Evolutionary conservation across 2,888 invertebrate species (phyloP).

Genomic region (Tenodera sinensis): DNA sequence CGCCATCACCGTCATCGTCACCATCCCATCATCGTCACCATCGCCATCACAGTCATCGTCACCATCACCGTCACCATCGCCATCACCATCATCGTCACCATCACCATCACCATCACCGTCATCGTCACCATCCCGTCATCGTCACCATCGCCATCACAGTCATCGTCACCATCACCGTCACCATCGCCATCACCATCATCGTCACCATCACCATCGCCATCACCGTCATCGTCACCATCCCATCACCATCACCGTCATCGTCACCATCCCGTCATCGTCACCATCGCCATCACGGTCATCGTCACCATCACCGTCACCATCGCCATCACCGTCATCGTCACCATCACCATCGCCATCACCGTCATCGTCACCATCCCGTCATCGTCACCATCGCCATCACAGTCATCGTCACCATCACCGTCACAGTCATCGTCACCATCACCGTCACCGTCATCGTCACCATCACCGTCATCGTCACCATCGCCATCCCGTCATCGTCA

Average conservation of each 20-base stretch:
- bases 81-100: no score
- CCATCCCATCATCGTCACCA: no score
- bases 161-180: neutral
- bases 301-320: slow-evolving; percentile 45
- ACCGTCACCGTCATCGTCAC: neutral
- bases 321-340: neutral
- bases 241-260: neutral
- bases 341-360: slow-evolving; percentile 43
- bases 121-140: no score
- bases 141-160: neutral
- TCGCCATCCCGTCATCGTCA: neutral
- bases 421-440: neutral
- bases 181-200: no score
- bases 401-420: slow-evolving; percentile 9
- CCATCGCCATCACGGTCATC: neutral
- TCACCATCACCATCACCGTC: no score
- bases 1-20: no score
- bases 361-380: neutral
- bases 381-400: no score
- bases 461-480: neutral
- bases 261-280: neutral
- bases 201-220: no score
- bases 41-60: no score
- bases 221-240: no score
- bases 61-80: no score